These are phyloP conservation scores for Emydoidea blandingii DNA, from an alignment of 2,797 vertebrate species.

Conservation along the genomic window DNA sequence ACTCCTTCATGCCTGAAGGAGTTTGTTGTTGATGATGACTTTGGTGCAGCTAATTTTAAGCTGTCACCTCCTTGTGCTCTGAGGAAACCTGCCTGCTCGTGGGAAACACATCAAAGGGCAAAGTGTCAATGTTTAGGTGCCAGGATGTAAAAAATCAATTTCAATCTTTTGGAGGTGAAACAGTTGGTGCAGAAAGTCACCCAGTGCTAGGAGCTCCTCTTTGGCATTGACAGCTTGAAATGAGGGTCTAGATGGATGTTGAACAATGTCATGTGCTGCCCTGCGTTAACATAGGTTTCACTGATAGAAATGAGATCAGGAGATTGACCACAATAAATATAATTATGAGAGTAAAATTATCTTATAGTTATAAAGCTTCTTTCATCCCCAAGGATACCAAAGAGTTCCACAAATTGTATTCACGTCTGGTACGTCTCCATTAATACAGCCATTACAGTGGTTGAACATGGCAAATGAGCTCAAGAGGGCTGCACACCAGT, in stretches of 20 bases:
- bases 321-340: neutral
- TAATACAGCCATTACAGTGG: neutral
- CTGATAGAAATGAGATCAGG: neutral
- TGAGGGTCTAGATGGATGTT: neutral
- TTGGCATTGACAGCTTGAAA: neutral
- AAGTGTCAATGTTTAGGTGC: slow-evolving; percentile 23
- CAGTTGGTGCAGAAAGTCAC: neutral
- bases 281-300: neutral
- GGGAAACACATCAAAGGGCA: slow-evolving; percentile 4
- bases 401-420: neutral
- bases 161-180: neutral
- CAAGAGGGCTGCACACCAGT: neutral
- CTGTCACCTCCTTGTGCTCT: neutral
- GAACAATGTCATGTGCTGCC: neutral
- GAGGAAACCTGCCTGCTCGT: neutral
- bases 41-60: slow-evolving; percentile 33
- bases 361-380: neutral
- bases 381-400: neutral
- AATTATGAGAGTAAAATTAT: neutral
- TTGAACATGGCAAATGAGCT: neutral
- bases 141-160: slow-evolving; percentile 22
- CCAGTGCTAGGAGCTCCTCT: neutral
- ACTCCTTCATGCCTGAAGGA: neutral
- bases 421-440: neutral
- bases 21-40: slow-evolving; percentile 8